phyloP scores from a whole-genome alignment of 2,797 vertebrate species.

The Pseudomugil tenellus region DNA sequence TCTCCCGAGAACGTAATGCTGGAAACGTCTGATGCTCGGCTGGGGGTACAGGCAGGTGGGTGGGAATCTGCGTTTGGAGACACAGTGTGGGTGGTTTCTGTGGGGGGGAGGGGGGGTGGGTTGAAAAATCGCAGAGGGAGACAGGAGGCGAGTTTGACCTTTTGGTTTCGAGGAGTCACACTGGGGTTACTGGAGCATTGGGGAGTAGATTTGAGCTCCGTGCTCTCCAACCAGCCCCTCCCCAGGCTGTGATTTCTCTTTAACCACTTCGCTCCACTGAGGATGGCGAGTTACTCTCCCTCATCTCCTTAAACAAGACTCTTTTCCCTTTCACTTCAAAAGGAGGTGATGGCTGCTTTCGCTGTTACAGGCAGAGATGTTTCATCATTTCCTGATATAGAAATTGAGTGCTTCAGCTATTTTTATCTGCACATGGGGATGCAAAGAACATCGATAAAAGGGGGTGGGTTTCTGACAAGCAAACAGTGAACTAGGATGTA shows the following conservation, averaged over 20 bases:
- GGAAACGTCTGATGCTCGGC: conserved; percentile 71
- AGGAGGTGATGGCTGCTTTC: conserved; percentile 30
- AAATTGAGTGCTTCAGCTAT: conserved; percentile 36
- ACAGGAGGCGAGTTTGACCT: conserved; percentile 60
- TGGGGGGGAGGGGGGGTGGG: conserved; percentile 11
- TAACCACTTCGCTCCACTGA: conserved; percentile 21
- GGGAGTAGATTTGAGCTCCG: conserved; percentile 35
- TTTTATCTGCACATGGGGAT: conserved; percentile 29
- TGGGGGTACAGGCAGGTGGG: conserved; percentile 77
- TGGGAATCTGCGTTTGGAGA: conserved; percentile 65
- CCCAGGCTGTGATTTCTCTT: conserved; percentile 42
- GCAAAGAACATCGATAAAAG: conserved; percentile 25
- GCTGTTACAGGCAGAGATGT: conserved; percentile 11
- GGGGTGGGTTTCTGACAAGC: conserved; percentile 13
- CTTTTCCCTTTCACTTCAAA: conserved; percentile 34
- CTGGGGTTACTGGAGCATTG: conserved; percentile 60
- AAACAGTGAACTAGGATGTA: neutral
- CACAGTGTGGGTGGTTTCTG: conserved; percentile 61
- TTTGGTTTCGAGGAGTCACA: conserved; percentile 62
- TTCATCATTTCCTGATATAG: conserved; percentile 37
- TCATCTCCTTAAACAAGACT: conserved; percentile 46
- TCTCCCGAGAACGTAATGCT: conserved; percentile 64
- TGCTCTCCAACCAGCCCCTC: conserved; percentile 33
- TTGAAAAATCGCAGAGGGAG: conserved; percentile 39
- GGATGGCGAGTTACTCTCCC: conserved; percentile 20